Percentiles rank a stretch among this genome's conserved stretches.
Evolutionary conservation across 2,888 invertebrate genomes (phyloP).

Genomic region (Erpobdella octoculata): DNA sequence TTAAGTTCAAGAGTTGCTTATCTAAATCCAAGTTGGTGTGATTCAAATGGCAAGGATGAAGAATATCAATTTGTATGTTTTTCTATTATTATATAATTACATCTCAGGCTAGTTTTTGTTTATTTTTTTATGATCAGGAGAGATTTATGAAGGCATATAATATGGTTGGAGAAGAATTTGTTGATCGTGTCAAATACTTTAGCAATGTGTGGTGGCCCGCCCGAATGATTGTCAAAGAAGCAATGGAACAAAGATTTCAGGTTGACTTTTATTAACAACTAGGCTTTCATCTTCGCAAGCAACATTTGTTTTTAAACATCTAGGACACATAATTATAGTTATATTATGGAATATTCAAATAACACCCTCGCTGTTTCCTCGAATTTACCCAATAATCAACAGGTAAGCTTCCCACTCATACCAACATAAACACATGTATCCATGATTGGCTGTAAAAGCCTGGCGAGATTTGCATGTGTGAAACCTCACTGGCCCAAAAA

Average conservation of each 20-base stretch:
- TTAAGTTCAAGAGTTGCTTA: slow-evolving; percentile 67
- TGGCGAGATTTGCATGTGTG: no score
- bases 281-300: no score
- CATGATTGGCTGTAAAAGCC: no score
- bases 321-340: no score
- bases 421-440: no score
- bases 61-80: slow-evolving; percentile 39
- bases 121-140: slow-evolving; percentile 39
- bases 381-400: no score
- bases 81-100: background rate
- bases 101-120: background rate
- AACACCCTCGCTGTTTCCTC: no score
- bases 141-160: slow-evolving; percentile 71
- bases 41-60: slow-evolving; percentile 43
- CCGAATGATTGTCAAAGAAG: slow-evolving; percentile 65
- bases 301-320: slow-evolving; percentile 68
- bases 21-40: slow-evolving; percentile 76
- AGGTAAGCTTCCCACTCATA: no score
- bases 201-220: slow-evolving; percentile 79
- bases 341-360: no score
- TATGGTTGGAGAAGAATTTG: slow-evolving; percentile 72
- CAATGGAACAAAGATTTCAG: slow-evolving; percentile 56
- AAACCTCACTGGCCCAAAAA: no score
- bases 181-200: slow-evolving; percentile 59
- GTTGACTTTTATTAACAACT: slow-evolving; percentile 18